Evolutionary conservation across 1,140 invertebrate species (phyloP), one percentile per base, ranked within the genome.

Genomic region (Metopolophium dirhodum): DNA sequence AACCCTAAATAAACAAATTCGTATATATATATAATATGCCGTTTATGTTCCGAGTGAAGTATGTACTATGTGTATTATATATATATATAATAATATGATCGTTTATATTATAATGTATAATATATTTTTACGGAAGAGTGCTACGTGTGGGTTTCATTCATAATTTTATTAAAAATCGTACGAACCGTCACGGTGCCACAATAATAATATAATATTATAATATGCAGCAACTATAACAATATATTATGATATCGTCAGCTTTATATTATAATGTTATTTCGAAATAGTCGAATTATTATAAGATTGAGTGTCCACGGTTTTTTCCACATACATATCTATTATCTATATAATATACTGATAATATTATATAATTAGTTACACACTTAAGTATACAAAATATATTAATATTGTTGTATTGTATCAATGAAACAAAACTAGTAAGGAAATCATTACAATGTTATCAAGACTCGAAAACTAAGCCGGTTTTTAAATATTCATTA

Each of bases 1-100:
- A 89, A 35, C 30, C 54, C 51, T 68, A 45, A 37, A 90, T 90
- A 90, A 90, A 90, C 89, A 90, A 90, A 90, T 61, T 90, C 23
- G 4, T 51, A 51, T 51, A 51, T 57, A 26, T 7, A 57, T 8
- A 57, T 57, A 57, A 57, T 57, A 57, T 61, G 0, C 57, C n/a
- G 37, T 85, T 85, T 18, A 22, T 49, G 37, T 90, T 26, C 35
- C 45, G 35, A 90, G 35, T 57, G 30, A 8, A 45, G 11, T 49
- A 85, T 0, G n/a, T 37, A 47, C 30, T 51, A 4, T 41, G 41
- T 41, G 41, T 41, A 49, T 49, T 11, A 14, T 86, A n/a, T 47
- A 45, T 86, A 37, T 37, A 7, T 20, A 47, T 47, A 45, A 45
- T 85, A 23, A 14, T 18, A 51, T 51, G 49, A 51, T 51, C 49